Conservation (phyloP, 2,888 invertebrate species). For the Catocala sponsa region DNA sequence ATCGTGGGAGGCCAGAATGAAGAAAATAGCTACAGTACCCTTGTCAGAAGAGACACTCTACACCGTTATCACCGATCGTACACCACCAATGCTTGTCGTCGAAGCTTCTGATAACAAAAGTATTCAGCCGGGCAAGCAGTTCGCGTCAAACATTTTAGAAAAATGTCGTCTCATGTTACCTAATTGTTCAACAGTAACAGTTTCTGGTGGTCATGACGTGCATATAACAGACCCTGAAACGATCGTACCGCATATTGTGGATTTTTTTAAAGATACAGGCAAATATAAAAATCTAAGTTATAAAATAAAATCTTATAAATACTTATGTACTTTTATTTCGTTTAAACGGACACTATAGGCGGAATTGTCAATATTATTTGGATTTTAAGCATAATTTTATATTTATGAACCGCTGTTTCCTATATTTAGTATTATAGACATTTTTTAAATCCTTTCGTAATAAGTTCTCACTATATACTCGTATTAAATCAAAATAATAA, state of each 20-base stretch:
- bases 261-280: slow-evolving; percentile 62
- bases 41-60: slow-evolving; percentile 61
- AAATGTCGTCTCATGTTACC: slow-evolving; percentile 54
- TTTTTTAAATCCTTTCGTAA: too few relatives aligned
- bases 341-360: too few relatives aligned
- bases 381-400: too few relatives aligned
- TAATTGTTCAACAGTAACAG: slow-evolving; percentile 52
- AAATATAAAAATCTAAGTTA: slow-evolving; percentile 47
- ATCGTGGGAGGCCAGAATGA: slow-evolving; percentile 69
- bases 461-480: too few relatives aligned
- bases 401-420: too few relatives aligned
- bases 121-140: slow-evolving; percentile 36
- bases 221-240: slow-evolving; percentile 86
- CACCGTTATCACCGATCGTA: slow-evolving; percentile 52
- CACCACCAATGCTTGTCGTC: slow-evolving; percentile 62
- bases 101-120: slow-evolving; percentile 53
- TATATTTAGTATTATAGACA: too few relatives aligned
- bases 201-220: slow-evolving; percentile 87
- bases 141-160: slow-evolving; percentile 51
- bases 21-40: slow-evolving; percentile 50
- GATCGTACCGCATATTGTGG: slow-evolving; percentile 69
- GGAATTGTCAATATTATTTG: too few relatives aligned
- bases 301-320: slow-evolving; percentile 24
- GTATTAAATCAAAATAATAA: too few relatives aligned
- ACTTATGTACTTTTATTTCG: too few relatives aligned